phyloP scores from a whole-genome alignment of 2,888 invertebrate genomes.

The Matsumyia berberina region DNA sequence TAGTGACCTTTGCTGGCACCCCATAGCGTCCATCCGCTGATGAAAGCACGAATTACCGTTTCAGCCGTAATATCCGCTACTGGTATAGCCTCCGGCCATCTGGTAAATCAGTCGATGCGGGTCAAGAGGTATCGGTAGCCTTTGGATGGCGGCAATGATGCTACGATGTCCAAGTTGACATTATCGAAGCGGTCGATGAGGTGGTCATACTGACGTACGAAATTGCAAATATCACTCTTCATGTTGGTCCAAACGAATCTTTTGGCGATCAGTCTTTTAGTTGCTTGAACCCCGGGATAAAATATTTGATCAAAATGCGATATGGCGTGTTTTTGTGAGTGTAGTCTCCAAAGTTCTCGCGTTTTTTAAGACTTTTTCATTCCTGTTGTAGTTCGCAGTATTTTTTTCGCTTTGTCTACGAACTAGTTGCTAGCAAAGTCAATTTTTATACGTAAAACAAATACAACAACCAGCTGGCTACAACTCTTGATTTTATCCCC shows the following conservation, averaged over 20 bases:
- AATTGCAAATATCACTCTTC: background rate
- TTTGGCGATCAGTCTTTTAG: background rate
- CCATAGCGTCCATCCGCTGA: background rate
- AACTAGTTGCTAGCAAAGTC: no score
- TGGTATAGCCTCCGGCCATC: slow-evolving; percentile 7
- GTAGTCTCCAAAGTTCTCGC: no score
- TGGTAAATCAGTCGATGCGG: background rate
- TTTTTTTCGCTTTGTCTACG: no score
- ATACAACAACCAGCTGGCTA: no score
- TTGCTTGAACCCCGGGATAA: background rate
- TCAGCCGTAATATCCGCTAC: background rate
- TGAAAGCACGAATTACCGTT: background rate
- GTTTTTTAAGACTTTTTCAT: no score
- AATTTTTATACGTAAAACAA: no score
- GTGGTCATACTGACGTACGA: background rate
- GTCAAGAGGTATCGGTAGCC: background rate
- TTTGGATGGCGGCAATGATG: background rate
- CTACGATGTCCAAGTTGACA: no score
- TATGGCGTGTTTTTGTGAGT: no score
- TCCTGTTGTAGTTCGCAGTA: no score
- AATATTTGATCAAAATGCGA: background rate
- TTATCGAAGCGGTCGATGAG: no score
- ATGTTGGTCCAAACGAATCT: background rate
- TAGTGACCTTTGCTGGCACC: background rate
- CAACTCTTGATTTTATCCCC: no score